phyloP scores from a whole-genome alignment of 2,888 invertebrate genomes.

The Eupithecia dodoneata region DNA sequence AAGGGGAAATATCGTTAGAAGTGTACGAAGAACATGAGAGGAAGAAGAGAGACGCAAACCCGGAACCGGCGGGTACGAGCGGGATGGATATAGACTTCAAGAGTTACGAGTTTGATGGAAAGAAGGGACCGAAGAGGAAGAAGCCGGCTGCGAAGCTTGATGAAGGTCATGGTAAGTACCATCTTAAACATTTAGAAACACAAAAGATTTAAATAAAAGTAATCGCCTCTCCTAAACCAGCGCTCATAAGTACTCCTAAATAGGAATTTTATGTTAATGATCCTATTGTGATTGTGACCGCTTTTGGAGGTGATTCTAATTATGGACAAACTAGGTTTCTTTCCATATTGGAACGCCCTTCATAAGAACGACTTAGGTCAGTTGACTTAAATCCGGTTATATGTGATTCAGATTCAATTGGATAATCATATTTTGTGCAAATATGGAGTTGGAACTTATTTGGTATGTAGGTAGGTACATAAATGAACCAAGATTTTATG shows the following conservation, averaged over 20 bases:
- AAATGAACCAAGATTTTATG: background rate
- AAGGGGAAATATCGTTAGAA: conserved; percentile 62
- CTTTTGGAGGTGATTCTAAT: background rate
- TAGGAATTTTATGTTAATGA: conserved; percentile 9
- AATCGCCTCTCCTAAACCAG: conserved; percentile 1
- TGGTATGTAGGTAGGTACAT: background rate
- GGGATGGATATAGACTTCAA: conserved; percentile 82
- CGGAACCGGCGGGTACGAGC: conserved; percentile 65
- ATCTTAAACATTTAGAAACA: background rate
- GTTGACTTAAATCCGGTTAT: background rate
- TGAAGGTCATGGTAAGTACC: conserved; percentile 69
- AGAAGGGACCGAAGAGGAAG: conserved; percentile 74
- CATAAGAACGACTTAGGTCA: background rate
- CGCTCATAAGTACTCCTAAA: conserved; percentile 6
- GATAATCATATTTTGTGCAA: background rate
- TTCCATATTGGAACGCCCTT: conserved; percentile 6
- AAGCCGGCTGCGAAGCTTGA: conserved; percentile 69
- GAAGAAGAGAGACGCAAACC: conserved; percentile 69
- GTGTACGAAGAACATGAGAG: conserved; percentile 70
- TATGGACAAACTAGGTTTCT: conserved; percentile 3
- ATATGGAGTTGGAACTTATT: background rate
- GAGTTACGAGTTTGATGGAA: conserved; percentile 84
- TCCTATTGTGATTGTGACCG: background rate
- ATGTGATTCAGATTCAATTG: conserved; percentile 3
- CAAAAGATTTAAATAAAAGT: background rate